These are phyloP conservation scores for Aphelenchoides bicaudatus DNA, from an alignment of 2,888 invertebrate genomes.

Conservation along the genomic window DNA sequence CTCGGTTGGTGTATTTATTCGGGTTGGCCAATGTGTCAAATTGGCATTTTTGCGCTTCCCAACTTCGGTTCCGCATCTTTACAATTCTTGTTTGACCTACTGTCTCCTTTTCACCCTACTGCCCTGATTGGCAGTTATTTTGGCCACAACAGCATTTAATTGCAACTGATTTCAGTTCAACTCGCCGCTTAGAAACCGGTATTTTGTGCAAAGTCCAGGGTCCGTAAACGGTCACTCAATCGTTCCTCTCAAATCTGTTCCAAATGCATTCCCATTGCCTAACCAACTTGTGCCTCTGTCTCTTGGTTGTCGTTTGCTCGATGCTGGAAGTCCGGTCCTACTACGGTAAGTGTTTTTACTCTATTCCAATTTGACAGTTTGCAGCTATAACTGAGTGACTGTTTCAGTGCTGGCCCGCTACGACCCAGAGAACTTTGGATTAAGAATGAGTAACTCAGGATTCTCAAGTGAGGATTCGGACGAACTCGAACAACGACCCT, in stretches of 20 bases:
- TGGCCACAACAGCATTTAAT: no score
- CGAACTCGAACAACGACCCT: no score
- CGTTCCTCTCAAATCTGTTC: neutral
- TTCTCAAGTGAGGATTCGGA: no score
- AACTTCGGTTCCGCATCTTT: no score
- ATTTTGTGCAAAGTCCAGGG: no score
- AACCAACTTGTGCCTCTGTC: constrained; percentile 1
- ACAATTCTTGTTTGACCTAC: neutral
- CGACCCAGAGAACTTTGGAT: no score
- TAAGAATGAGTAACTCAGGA: no score
- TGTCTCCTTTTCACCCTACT: no score
- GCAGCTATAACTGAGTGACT: neutral
- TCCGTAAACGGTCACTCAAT: neutral
- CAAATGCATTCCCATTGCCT: neutral
- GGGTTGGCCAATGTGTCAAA: no score
- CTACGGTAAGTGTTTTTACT: neutral
- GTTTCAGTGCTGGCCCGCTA: constrained; percentile 11
- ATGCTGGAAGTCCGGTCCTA: neutral
- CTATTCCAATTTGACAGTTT: no score
- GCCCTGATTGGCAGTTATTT: no score
- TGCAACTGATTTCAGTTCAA: neutral
- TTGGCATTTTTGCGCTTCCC: no score
- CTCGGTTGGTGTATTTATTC: neutral
- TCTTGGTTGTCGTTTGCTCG: neutral
- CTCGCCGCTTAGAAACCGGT: neutral